These are phyloP conservation scores for Papilio machaon DNA, from an alignment of 1,140 invertebrate genomes.

Conservation along the genomic window DNA sequence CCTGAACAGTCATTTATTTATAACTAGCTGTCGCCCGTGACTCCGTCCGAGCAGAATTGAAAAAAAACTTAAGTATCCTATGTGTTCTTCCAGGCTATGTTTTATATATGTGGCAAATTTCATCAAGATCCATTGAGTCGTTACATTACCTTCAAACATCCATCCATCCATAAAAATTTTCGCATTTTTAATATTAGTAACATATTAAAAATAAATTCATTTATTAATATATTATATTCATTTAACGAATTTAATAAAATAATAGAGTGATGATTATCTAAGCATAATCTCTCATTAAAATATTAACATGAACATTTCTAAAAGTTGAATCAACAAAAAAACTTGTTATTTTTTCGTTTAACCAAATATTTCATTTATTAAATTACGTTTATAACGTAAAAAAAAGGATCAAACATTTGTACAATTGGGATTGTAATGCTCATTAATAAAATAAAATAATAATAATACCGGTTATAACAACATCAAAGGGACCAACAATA, in stretches of 20 bases:
- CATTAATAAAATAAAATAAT: not conserved
- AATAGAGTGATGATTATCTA: not conserved
- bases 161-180: no score
- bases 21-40: not conserved
- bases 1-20: slow-evolving; percentile 1
- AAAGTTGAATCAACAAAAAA: no score
- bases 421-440: not conserved
- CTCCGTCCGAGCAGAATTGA: no score
- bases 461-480: not conserved
- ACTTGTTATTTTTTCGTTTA: no score
- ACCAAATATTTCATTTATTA: not conserved
- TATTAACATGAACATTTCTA: no score
- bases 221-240: not conserved
- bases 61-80: no score
- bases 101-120: no score
- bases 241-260: not conserved
- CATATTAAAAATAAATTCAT: not conserved
- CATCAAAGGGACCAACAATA: not conserved
- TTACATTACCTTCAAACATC: no score
- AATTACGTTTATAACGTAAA: not conserved
- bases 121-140: no score
- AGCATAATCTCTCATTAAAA: not conserved
- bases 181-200: no score
- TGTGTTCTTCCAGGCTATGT: no score
- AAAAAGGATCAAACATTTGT: not conserved